Base-by-base conservation (phyloP, 2,797 vertebrate species). In the Lerista edwardsae region DNA sequence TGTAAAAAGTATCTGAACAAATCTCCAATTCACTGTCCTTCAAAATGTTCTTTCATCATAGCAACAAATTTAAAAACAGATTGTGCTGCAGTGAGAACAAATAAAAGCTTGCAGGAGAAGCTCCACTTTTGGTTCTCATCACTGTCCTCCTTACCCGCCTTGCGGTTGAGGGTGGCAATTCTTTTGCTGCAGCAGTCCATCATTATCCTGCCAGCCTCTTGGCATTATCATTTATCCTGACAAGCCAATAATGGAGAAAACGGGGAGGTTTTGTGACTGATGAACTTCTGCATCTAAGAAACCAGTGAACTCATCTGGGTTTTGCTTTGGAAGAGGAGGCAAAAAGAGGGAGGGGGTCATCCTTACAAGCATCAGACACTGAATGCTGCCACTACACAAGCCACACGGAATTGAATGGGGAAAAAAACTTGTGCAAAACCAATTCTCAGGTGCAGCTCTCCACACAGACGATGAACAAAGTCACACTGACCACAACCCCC, bases 121-220 rank as follows among this genome's bases (percentile, higher is more conserved):
- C 31, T 75, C 55, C 41, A 23, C 8, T 36, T 71, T 61, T 76
- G 41, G 2, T 59, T 77, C 25, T 62, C 73, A 86, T 86, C 80
- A 81, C 17, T 57, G 80, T 51, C 64, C 65, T 69, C 51, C 76
- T 81, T 86, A 81, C n/a, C n/a, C 34, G 69, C 51, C 73, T 51
- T 51, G 62, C 59, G 51, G 64, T 81, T 81, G 76, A 81, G 44
- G 79, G 73, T 81, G 34, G 31, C 65, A 81, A 86, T 76, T 57
- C 55, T 76, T 81, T 86, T 80, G 36, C 31, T 39, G 71, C 44
- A 65, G 79, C 55, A 81, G 79, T 76, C 84, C 69, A 76, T 81
- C 84, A 86, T 51, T 76, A n/a, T 25, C 55, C 72, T 76, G 34
- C 39, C 72, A 85, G 39, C 62, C 72, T 81, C 21, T 44, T 75